Evolutionary conservation across 2,888 invertebrate species (phyloP).

Genomic region (Zootermopsis nevadensis): DNA sequence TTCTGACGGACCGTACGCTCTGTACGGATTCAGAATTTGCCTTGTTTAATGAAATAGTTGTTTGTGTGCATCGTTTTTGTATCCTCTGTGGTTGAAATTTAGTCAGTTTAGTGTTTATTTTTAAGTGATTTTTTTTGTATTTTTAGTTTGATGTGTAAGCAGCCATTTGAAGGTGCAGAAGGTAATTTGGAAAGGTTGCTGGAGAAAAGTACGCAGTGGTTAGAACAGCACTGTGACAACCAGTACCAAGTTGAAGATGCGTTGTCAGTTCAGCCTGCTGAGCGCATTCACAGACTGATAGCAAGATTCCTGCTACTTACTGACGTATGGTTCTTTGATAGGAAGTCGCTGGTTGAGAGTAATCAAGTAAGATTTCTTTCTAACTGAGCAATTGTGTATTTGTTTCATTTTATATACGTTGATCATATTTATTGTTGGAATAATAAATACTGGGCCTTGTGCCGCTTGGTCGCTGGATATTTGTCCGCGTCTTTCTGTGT

Average conservation of each 20-base stretch:
- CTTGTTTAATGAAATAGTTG: too few species aligned
- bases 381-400: too few species aligned
- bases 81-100: too few species aligned
- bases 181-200: constrained; percentile 81
- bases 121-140: constrained; percentile 18
- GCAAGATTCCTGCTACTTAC: constrained; percentile 70
- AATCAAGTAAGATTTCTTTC: constrained; percentile 60
- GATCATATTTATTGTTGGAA: too few species aligned
- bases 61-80: too few species aligned
- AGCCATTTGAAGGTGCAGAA: constrained; percentile 90
- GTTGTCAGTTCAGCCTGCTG: constrained; percentile 60
- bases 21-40: too few species aligned
- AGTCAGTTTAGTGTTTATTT: not conserved
- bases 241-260: constrained; percentile 59
- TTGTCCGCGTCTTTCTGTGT: too few species aligned
- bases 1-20: too few species aligned
- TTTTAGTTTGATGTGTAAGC: constrained; percentile 71
- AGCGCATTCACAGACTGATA: constrained; percentile 66
- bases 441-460: too few species aligned
- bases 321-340: constrained; percentile 73
- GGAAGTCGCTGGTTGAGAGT: constrained; percentile 71
- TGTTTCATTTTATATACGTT: too few species aligned
- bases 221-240: constrained; percentile 62
- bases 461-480: too few species aligned
- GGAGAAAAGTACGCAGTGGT: constrained; percentile 72